phyloP scores from a whole-genome alignment of 1,140 invertebrate species.

The Pectinophora gossypiella region DNA sequence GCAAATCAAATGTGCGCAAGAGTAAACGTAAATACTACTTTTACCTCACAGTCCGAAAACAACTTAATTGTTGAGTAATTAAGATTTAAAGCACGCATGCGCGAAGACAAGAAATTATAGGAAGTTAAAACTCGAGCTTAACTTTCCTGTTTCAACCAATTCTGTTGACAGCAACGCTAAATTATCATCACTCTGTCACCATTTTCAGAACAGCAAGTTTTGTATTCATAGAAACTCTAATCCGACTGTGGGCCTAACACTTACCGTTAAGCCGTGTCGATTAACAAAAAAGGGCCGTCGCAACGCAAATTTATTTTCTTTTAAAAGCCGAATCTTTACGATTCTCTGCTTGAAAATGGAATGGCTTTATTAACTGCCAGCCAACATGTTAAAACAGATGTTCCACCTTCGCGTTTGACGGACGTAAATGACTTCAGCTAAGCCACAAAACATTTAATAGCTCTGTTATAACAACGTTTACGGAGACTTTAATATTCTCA shows the following conservation, averaged over 20 bases:
- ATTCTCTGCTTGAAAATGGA: conserved; percentile 47
- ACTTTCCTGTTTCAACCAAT: no score
- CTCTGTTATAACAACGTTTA: no score
- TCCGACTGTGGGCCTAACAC: neutral
- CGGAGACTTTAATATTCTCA: no score
- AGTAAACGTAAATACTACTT: no score
- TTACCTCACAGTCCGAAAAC: no score
- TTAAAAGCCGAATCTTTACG: neutral
- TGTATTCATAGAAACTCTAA: conserved; percentile 2
- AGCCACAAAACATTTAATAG: no score
- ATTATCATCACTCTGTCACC: conserved; percentile 9
- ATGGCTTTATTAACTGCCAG: conserved; percentile 60
- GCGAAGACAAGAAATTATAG: no score
- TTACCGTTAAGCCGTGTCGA: neutral
- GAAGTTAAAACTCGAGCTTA: no score
- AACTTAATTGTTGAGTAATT: no score
- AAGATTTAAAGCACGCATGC: no score
- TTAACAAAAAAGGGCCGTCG: neutral
- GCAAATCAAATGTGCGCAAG: no score
- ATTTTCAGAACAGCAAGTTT: neutral
- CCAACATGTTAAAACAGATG: conserved; percentile 71
- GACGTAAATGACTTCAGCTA: conserved; percentile 44
- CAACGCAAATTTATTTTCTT: neutral
- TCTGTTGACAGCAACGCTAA: conserved; percentile 18
- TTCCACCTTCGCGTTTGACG: conserved; percentile 60